Evolutionary conservation across 2,113 vertebrate genomes (phyloP), one percentile per base, ranked within the genome.

Genomic region (Macaca mulatta): DNA sequence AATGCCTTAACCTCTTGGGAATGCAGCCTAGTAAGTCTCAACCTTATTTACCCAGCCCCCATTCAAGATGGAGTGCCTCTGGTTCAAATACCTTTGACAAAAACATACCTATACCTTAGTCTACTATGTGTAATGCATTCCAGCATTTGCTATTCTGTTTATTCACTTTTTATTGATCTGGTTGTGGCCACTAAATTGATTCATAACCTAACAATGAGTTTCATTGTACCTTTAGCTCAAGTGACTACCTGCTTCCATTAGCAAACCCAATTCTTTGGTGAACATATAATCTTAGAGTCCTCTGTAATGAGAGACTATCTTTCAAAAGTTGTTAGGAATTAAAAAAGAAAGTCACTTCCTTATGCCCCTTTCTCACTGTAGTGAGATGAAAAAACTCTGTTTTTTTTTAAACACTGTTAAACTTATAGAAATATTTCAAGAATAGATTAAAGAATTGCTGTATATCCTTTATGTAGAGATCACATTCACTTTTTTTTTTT

Each of bases 371-470:
- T 40, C 77, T 20, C 5, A 90, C 30, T 59, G 57, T 45, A 1
- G 10, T 70, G 52, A 82, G 43, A 70, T 55, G 20, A 77, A 82
- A 82, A n/a, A 81, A 90, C 52, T 80, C 35, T 11, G 6, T 48
- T 32, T 50, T 16, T 45, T 82, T 92, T 94, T 8, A 85, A 96
- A 79, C 32, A 94, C 40, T 70, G 86, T 95, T 40, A 88, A 70
- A 70, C 59, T 32, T 86, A 87, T 4, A 70, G n/a, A 90, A 93
- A 35, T 70, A 88, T 57, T 94, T 92, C 48, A 93, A 67, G 45
- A 89, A 61, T 55, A 48, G 38, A 23, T 48, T 25, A 64, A 43
- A 74, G 52, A 91, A 69, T 27, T 52, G 48, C 38, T 69, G 1
- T 77, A 35, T 61, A 70, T 22, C 8, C 30, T 97, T 57, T 40